Conservation (phyloP, 2,113 vertebrate genomes). For the Poeciliopsis retropinna region DNA sequence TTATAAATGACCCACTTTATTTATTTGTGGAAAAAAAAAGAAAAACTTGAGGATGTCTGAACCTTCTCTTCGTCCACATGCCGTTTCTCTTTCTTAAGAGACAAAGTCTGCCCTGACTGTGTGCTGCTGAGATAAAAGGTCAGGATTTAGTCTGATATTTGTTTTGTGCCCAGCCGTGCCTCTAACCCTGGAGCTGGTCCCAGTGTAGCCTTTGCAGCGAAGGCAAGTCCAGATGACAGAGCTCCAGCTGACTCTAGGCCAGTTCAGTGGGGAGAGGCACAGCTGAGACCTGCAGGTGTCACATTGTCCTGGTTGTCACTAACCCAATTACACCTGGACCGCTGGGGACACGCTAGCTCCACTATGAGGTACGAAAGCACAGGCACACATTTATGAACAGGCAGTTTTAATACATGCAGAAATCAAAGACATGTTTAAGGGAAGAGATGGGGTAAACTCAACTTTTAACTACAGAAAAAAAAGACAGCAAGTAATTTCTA, state of each 20-base stretch:
- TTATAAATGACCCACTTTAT: conserved; percentile 18
- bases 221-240: conserved; percentile 64
- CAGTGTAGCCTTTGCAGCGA: conserved; percentile 41
- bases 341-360: conserved; percentile 36
- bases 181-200: conserved; percentile 51
- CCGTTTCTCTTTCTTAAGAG: not conserved
- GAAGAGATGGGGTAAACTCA: conserved; percentile 38
- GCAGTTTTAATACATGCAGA: conserved; percentile 17
- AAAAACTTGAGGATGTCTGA: not conserved
- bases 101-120: not conserved
- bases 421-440: conserved; percentile 2
- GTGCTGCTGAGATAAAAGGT: conserved; percentile 37
- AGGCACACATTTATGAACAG: conserved; percentile 7
- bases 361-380: conserved; percentile 27
- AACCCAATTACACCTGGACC: conserved; percentile 75
- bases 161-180: conserved; percentile 20
- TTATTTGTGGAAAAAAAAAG: not conserved
- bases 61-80: too few species aligned
- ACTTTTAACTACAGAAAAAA: conserved; percentile 12
- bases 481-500: conserved; percentile 53
- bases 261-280: conserved; percentile 60
- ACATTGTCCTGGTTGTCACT: conserved; percentile 76
- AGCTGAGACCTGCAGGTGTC: conserved; percentile 75
- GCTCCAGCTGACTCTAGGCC: conserved; percentile 72
- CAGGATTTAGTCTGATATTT: conserved; percentile 48